A percentile compares a stretch with the other conserved stretches of the same genome.
Conservation (phyloP, 2,113 vertebrate genomes). For the Spizaetus ornatus region DNA sequence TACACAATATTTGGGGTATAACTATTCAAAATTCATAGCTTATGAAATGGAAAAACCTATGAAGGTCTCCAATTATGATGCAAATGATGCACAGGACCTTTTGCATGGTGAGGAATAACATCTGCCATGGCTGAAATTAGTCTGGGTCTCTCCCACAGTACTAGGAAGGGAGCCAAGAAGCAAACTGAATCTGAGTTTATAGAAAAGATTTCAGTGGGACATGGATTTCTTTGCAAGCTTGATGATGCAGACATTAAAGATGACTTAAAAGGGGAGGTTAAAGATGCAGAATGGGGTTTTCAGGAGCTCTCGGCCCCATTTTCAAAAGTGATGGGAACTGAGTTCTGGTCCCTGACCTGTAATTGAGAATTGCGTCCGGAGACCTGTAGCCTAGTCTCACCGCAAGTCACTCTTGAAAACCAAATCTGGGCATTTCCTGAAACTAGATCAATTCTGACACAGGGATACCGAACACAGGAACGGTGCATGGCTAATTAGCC, state of each 20-base stretch:
- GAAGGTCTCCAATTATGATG: neutral
- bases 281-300: neutral
- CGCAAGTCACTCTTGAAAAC: neutral
- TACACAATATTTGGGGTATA: neutral
- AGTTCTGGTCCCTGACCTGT: neutral
- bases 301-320: neutral
- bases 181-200: neutral
- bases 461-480: rapidly evolving
- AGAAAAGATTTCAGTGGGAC: neutral
- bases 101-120: neutral
- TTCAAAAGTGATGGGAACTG: neutral
- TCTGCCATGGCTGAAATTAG: neutral
- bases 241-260: neutral
- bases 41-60: neutral
- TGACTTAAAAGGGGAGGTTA: neutral
- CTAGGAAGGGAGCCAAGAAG: neutral
- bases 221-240: neutral
- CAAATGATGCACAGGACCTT: neutral
- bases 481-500: rapidly evolving
- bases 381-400: neutral
- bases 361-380: neutral
- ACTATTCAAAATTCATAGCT: neutral
- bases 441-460: neutral
- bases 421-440: neutral
- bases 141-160: neutral